These are phyloP conservation scores for Lytechinus pictus DNA, from an alignment of 35 echinoderm and acorn worm species.

Conservation along the genomic window DNA sequence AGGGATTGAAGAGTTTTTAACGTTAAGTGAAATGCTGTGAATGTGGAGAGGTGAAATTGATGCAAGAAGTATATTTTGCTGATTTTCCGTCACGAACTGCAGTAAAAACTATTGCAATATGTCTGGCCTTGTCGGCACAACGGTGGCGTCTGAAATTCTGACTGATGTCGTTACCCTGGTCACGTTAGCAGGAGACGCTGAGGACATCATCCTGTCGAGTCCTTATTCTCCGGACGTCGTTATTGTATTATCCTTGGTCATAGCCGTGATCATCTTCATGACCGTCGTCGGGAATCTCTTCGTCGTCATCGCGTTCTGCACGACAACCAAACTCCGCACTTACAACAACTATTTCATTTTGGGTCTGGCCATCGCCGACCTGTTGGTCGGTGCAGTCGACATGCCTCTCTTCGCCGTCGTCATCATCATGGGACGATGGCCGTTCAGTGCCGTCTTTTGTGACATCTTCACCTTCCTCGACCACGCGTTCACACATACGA, in stretches of 20 bases:
- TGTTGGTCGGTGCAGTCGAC: slow-evolving; percentile 41
- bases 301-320: slow-evolving; percentile 46
- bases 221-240: not conserved
- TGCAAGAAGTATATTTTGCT: no score
- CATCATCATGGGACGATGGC: slow-evolving; percentile 55
- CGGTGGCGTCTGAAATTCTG: not conserved
- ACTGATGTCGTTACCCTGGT: not conserved
- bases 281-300: slow-evolving; percentile 59
- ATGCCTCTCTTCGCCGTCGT: slow-evolving; percentile 1
- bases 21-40: not conserved
- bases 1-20: not conserved
- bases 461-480: slow-evolving; percentile 1
- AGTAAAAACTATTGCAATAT: not conserved
- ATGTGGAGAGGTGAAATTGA: not conserved
- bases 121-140: not conserved
- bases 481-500: slow-evolving; percentile 41
- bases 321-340: slow-evolving; percentile 53
- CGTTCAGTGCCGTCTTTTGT: slow-evolving; percentile 46
- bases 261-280: slow-evolving; percentile 27
- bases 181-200: not conserved
- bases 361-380: slow-evolving; percentile 56
- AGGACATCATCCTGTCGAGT: not conserved
- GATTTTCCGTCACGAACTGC: no score
- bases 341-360: slow-evolving; percentile 64
- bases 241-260: not conserved